Conservation (phyloP, 2,113 vertebrate genomes). For the Rhinopomastus cyanomelas region DNA sequence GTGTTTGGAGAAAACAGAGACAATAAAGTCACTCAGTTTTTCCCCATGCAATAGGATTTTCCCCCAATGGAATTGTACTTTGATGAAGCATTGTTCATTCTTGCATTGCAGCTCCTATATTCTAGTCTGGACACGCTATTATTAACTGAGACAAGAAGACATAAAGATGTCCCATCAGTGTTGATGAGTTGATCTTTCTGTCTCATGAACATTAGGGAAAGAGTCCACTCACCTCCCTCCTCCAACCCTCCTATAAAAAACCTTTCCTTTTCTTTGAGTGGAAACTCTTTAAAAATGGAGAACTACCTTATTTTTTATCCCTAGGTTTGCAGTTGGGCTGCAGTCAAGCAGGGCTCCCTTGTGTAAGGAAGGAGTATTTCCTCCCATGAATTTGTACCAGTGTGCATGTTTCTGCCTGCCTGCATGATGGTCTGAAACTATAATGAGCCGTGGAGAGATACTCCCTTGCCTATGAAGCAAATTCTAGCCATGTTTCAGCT, state of each 20-base stretch:
- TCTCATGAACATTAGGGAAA: not conserved
- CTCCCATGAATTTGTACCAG: not conserved
- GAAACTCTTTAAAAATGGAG: not conserved
- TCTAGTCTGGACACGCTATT: not conserved
- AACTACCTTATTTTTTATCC: not conserved
- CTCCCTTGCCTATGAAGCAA: not conserved
- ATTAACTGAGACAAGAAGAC: not conserved
- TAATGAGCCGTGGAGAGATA: not conserved
- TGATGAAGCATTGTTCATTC: not conserved
- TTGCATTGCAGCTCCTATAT: not conserved
- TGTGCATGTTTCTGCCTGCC: not conserved
- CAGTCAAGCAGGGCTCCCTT: not conserved
- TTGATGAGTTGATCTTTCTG: not conserved
- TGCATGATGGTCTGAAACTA: not conserved
- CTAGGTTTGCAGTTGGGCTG: not conserved
- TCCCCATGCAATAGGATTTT: not conserved
- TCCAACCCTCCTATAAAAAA: not conserved
- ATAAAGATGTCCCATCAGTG: not conserved
- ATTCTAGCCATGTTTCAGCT: not conserved
- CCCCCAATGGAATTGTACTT: not conserved
- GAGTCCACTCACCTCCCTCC: not conserved
- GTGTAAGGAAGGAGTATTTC: not conserved
- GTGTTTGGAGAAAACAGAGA: not conserved
- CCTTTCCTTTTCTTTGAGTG: not conserved
- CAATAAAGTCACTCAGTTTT: not conserved